Base-by-base conservation (phyloP, 2,113 vertebrate genomes). In the Lepisosteus oculatus region DNA sequence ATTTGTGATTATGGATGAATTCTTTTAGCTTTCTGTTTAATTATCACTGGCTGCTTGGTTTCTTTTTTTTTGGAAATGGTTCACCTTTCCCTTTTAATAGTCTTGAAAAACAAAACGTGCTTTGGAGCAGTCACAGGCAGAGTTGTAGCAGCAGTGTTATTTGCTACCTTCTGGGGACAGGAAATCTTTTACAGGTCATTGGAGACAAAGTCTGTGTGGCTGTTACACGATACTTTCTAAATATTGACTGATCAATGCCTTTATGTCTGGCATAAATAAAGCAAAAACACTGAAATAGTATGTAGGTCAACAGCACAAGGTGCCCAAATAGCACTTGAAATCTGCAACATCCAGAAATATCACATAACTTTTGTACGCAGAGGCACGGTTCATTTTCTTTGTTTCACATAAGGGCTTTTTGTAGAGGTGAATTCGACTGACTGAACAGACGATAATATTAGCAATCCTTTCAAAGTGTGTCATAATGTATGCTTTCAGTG, bases 211-310 rank as follows among this genome's bases (percentile, higher is more conserved):
- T 8, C 15, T 15, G 29, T 17, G 29, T 17, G 29, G 17, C 17
- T 29, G 61, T 29, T 29, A 63, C 15, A 17, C 0, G 17, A 63
- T 4, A 63, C 15, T 29, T 15, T 63, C 61, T 63, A 17, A 63
- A 29, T 63, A 63, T 17, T 63, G 61, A 15, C 29, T 8, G 47
- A 5, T 51, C 47, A 4, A 4, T 29, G 61, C 17, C 61, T 63
- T 15, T 63, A 63, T 63, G 14, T 63, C n/a, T 63, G 61, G 7
- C 61, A 63, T 63, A 17, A 63, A 63, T 63, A 8, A 17, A 15
- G 8, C 3, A 17, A 14, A 63, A 29, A 63, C 15, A 63, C 61
- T 8, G 1, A 29, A 29, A 63, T 8, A 3, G 61, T 29, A 63
- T 17, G 61, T 29, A 15, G 15, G 61, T 63, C 8, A 29, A 29